Base-by-base conservation (phyloP, 2,113 vertebrate genomes). In the Rhinoderma darwinii region DNA sequence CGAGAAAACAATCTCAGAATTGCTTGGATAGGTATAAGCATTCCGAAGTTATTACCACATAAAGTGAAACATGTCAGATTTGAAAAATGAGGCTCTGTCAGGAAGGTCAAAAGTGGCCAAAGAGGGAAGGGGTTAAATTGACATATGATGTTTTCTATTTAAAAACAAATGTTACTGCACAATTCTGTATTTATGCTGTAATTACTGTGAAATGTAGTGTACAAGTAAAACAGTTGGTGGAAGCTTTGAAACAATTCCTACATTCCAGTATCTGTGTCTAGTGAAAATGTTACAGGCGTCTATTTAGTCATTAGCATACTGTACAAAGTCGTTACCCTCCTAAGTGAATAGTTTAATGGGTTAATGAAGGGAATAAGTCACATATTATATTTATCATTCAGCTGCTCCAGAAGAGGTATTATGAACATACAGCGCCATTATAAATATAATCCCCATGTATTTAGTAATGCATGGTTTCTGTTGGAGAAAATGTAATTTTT, bases 191-290 rank as follows among this genome's bases (percentile, higher is more conserved):
- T 20, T 63, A 30, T 27, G 30, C 14, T 43, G 59, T 30, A 61
- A 66, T 43, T 30, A 66, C 66, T 82, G 6, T 6, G 25, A 59
- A 39, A n/a, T 94, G 91, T 91, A 94, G 88, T 94, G 93, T 94
- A 88, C 86, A 92, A 91, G 90, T 84, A 92, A 93, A 94, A 94
- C 92, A 95, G 92, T 93, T 94, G 93, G 92, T 94, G 93, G 92
- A 91, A 95, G 74, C 90, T 95, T 93, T 93, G 92, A 94, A 93
- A 88, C 92, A 93, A 90, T 90, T 93, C 92, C 91, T 92, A 75
- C 88, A 90, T 91, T 89, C 84, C 56, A 86, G 79, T 82, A 73
- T 83, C 59, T 89, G 78, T 90, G 54, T 84, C 15, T 90, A 68
- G 59, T 84, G 90, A 30, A 47, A 91, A 88, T 88, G 90, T 84